A percentile compares a stretch with the other conserved stretches of the same genome.
Evolutionary conservation across 2,797 vertebrate species (phyloP).

Genomic region (Arctocebus calabarensis): DNA sequence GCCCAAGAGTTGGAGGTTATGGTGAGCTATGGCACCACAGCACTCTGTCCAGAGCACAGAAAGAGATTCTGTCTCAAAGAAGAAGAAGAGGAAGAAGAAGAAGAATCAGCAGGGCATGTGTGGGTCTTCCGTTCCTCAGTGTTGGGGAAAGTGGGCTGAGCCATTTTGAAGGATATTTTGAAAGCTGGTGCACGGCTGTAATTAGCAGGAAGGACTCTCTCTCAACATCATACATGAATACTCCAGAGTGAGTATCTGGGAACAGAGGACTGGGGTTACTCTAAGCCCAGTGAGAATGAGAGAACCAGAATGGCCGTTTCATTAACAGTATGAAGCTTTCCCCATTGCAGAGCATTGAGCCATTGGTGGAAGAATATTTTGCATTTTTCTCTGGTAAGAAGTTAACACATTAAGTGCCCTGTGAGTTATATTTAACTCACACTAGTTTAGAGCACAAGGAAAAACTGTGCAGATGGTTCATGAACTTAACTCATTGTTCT

Average conservation of each 20-base stretch:
- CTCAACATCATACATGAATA: accelerated
- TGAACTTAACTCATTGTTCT: too few relatives aligned
- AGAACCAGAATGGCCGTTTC: neutral
- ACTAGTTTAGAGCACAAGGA: too few relatives aligned
- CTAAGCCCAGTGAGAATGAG: neutral
- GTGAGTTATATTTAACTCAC: too few relatives aligned
- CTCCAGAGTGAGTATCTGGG: neutral
- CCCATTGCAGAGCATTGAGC: neutral
- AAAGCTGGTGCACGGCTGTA: neutral
- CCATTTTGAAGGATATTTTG: neutral
- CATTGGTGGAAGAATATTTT: accelerated
- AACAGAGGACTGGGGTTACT: neutral
- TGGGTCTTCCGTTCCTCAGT: neutral
- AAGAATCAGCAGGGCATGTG: neutral
- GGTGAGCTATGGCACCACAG: too few relatives aligned
- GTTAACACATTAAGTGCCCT: neutral
- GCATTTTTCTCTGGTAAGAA: neutral
- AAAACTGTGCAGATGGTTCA: too few relatives aligned
- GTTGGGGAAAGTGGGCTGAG: neutral
- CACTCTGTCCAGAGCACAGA: too few relatives aligned
- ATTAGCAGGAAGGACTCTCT: neutral
- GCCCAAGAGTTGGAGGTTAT: too few relatives aligned
- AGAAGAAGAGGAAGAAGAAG: too few relatives aligned
- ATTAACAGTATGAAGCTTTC: neutral
- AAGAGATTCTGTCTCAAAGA: too few relatives aligned